Percentiles rank a stretch among this genome's conserved stretches.
These are phyloP conservation scores for Drosophila basisetae DNA, from an alignment of 2,888 invertebrate genomes.

Conservation along the genomic window DNA sequence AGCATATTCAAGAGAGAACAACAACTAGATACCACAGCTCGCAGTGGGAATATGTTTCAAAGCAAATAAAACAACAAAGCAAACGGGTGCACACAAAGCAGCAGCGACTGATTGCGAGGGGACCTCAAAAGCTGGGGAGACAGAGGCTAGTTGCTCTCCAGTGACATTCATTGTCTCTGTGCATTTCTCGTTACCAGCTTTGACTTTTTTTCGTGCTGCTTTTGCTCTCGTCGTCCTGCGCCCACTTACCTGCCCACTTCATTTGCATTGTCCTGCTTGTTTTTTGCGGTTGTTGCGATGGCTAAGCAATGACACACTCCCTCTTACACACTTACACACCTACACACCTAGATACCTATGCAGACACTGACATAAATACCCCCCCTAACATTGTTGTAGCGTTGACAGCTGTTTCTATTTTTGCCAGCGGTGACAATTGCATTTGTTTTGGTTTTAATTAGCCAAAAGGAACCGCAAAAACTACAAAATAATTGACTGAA, in stretches of 20 bases:
- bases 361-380: background rate
- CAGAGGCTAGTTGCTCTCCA: slow-evolving; percentile 6
- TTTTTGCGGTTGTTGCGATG: slow-evolving; percentile 70
- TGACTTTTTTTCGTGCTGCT: background rate
- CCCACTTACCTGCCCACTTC: slow-evolving; percentile 47
- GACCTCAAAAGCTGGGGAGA: background rate
- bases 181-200: slow-evolving; percentile 29
- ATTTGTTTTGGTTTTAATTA: slow-evolving; percentile 77
- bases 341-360: slow-evolving; percentile 1
- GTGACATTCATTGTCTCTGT: slow-evolving; percentile 55
- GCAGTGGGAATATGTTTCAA: slow-evolving; percentile 60
- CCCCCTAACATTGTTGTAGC: slow-evolving; percentile 13
- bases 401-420: slow-evolving; percentile 49
- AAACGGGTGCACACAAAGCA: slow-evolving; percentile 35
- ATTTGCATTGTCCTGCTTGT: slow-evolving; percentile 76
- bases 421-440: slow-evolving; percentile 66
- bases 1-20: slow-evolving; percentile 13
- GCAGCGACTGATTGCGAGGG: slow-evolving; percentile 19
- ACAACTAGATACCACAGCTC: slow-evolving; percentile 52
- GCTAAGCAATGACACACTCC: slow-evolving; percentile 56
- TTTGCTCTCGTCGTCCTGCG: slow-evolving; percentile 10
- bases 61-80: slow-evolving; percentile 50
- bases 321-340: background rate
- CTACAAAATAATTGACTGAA: slow-evolving; percentile 55
- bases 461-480: slow-evolving; percentile 54